Conservation (phyloP, 2,797 vertebrate genomes). For the Syncerus caffer region DNA sequence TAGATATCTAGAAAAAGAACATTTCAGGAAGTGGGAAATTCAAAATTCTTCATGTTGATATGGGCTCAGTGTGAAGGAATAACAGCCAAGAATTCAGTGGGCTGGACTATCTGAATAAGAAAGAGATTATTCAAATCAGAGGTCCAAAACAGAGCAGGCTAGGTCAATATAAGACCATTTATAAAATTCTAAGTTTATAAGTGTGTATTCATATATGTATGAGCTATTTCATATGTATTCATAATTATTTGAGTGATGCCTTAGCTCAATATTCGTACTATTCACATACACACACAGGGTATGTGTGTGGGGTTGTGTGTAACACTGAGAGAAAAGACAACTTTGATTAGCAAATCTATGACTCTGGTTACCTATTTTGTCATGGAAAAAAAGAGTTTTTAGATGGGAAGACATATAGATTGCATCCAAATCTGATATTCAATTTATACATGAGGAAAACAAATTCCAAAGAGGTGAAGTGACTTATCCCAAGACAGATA, state of each 20-base stretch:
- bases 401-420: neutral
- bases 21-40: neutral
- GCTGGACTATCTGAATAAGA: neutral
- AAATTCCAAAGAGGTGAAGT: neutral
- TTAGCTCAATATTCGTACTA: neutral
- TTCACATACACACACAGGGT: neutral
- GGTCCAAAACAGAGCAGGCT: neutral
- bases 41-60: neutral
- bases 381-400: neutral
- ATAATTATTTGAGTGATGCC: neutral
- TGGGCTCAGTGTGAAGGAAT: neutral
- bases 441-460: neutral
- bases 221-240: neutral
- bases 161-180: neutral
- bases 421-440: neutral
- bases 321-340: neutral
- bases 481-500: neutral
- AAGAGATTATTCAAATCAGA: neutral
- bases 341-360: neutral
- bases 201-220: neutral
- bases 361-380: neutral
- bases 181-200: neutral
- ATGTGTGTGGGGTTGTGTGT: neutral
- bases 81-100: neutral
- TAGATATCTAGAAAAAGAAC: neutral